Evolutionary conservation across 2,888 invertebrate genomes (phyloP).

Genomic region (Cryptocheilus praepositus): DNA sequence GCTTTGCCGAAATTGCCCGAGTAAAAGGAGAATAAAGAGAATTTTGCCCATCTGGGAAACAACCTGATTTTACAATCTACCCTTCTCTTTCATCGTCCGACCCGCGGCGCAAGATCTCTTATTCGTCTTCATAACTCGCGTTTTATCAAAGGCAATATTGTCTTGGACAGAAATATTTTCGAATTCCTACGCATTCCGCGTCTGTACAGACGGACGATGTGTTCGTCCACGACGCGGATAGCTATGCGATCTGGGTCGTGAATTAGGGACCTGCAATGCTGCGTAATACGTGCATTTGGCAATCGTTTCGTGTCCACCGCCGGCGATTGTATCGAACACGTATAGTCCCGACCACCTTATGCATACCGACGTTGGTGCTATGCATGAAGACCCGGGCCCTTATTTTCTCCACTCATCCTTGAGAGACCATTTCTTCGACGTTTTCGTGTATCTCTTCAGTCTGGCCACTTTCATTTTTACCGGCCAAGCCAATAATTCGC

Average conservation of each 20-base stretch:
- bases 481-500: background rate
- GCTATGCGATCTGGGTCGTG: slow-evolving; percentile 24
- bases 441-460: too few species aligned
- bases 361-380: background rate
- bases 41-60: too few species aligned
- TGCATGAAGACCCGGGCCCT: background rate
- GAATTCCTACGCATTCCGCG: background rate
- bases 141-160: background rate
- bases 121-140: background rate
- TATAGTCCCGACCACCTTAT: slow-evolving; percentile 31
- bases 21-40: too few species aligned
- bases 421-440: too few species aligned
- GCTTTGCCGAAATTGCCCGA: too few species aligned
- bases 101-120: background rate
- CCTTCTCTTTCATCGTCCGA: too few species aligned
- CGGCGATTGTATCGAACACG: slow-evolving; percentile 37
- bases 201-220: background rate
- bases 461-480: too few species aligned
- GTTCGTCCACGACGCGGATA: background rate
- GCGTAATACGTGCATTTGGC: slow-evolving; percentile 39
- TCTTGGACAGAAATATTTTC: background rate
- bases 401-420: background rate
- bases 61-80: too few species aligned
- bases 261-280: slow-evolving; percentile 33
- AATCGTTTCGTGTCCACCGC: slow-evolving; percentile 33